These are phyloP conservation scores for Gambusia holbrooki DNA, from an alignment of 2,113 vertebrate genomes.

Conservation along the genomic window DNA sequence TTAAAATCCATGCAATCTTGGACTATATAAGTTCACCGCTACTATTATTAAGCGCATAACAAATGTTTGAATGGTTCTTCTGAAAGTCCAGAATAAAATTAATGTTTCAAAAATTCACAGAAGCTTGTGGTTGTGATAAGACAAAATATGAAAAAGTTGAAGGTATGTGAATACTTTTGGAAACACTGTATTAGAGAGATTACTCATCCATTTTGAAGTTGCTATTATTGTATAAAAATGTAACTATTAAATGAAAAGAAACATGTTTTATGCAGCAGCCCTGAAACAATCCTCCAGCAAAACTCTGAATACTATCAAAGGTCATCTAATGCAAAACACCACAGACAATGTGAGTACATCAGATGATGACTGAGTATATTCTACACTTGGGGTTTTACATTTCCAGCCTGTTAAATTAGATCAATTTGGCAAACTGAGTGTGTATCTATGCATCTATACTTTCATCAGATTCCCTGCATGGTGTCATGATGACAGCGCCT, in stretches of 20 bases:
- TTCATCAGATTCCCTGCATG: slow-evolving; percentile 20
- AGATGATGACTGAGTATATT: not conserved
- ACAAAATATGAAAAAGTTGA: not conserved
- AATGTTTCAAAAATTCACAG: too few relatives aligned
- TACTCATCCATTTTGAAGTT: not conserved
- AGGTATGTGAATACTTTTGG: not conserved
- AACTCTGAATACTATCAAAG: not conserved
- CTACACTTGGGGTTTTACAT: not conserved
- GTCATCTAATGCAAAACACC: not conserved
- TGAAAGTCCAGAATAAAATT: too few relatives aligned
- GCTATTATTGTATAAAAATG: not conserved
- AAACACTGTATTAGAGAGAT: not conserved
- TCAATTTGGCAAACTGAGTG: slow-evolving; percentile 4
- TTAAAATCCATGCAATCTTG: too few relatives aligned
- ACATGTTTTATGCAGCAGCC: not conserved
- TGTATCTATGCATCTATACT: slow-evolving; percentile 9
- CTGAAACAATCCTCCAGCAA: not conserved
- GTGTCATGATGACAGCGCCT: slow-evolving; percentile 25
- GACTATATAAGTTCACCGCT: too few relatives aligned
- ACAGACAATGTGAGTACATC: not conserved
- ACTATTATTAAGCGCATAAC: too few relatives aligned
- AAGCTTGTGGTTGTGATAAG: too few relatives aligned
- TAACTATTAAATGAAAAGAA: not conserved
- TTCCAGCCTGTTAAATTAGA: slow-evolving; percentile 5
- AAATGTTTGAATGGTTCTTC: too few relatives aligned